A percentile compares a stretch with the other conserved stretches of the same genome.
Conservation (phyloP, 2,888 invertebrate genomes). For the Phengaris arion region DNA sequence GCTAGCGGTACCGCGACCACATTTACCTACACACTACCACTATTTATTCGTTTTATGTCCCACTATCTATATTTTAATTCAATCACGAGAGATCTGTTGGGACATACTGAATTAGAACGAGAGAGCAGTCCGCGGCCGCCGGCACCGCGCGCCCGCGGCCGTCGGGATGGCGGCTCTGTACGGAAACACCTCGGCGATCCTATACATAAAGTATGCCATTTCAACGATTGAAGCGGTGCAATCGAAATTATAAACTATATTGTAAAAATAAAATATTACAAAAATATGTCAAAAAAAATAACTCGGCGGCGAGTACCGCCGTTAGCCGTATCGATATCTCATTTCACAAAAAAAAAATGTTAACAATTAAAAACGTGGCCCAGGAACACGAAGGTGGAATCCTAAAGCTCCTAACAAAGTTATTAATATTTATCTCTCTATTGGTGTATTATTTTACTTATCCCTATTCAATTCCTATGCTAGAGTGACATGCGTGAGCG, state of each 20-base stretch:
- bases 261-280: constrained; percentile 30
- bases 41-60: constrained; percentile 11
- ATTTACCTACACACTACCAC: constrained; percentile 8
- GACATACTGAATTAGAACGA: not conserved
- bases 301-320: constrained; percentile 56
- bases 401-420: constrained; percentile 68
- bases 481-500: constrained; percentile 55
- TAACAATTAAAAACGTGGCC: constrained; percentile 58
- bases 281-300: constrained; percentile 58
- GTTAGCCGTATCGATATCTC: constrained; percentile 51
- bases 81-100: not conserved
- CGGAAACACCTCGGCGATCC: not conserved
- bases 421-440: constrained; percentile 59
- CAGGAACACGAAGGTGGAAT: constrained; percentile 66
- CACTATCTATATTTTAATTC: not conserved
- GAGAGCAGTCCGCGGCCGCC: not conserved
- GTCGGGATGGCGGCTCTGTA: too few species aligned
- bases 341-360: constrained; percentile 49
- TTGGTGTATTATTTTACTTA: constrained; percentile 73
- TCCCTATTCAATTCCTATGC: constrained; percentile 75
- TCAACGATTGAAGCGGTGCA: not conserved
- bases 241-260: constrained; percentile 21
- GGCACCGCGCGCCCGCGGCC: not conserved
- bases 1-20: constrained; percentile 16
- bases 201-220: not conserved